phyloP scores from a whole-genome alignment of 2,888 invertebrate species.

The Nemotelus nigrinus region DNA sequence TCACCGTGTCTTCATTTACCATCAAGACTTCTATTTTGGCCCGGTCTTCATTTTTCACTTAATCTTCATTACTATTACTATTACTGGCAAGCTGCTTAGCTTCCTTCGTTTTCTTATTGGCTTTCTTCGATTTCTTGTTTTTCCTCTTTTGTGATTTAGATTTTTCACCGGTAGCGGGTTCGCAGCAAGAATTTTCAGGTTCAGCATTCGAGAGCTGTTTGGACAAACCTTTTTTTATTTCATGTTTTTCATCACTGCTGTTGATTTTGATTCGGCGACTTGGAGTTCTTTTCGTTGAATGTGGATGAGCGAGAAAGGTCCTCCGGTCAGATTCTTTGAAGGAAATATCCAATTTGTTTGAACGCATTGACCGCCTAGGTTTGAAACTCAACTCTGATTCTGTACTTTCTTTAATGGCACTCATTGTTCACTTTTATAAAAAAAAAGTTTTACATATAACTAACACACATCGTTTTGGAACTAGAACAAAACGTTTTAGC shows the following conservation, averaged over 20 bases:
- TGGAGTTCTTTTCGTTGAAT: too few relatives aligned
- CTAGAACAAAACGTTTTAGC: too few relatives aligned
- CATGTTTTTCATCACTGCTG: too few relatives aligned
- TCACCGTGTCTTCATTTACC: background rate
- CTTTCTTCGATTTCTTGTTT: slow-evolving; percentile 37
- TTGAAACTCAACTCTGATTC: background rate
- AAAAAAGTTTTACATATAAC: background rate
- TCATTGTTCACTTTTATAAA: slow-evolving; percentile 49
- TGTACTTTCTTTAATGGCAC: slow-evolving; percentile 51
- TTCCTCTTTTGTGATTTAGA: slow-evolving; percentile 16
- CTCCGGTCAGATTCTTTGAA: background rate
- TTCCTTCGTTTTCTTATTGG: slow-evolving; percentile 32
- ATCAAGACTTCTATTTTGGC: background rate
- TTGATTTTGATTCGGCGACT: too few relatives aligned
- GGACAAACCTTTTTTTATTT: background rate
- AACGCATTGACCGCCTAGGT: slow-evolving; percentile 23
- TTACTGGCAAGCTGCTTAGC: slow-evolving; percentile 3
- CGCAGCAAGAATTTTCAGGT: background rate
- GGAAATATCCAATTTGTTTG: slow-evolving; percentile 23
- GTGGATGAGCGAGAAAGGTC: background rate
- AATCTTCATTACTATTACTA: background rate
- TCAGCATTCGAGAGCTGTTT: background rate
- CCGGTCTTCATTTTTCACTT: background rate
- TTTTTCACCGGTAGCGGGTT: background rate
- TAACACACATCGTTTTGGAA: too few relatives aligned